Evolutionary conservation across 1,140 invertebrate genomes (phyloP).

Genomic region (Caenorhabditis tropicalis): DNA sequence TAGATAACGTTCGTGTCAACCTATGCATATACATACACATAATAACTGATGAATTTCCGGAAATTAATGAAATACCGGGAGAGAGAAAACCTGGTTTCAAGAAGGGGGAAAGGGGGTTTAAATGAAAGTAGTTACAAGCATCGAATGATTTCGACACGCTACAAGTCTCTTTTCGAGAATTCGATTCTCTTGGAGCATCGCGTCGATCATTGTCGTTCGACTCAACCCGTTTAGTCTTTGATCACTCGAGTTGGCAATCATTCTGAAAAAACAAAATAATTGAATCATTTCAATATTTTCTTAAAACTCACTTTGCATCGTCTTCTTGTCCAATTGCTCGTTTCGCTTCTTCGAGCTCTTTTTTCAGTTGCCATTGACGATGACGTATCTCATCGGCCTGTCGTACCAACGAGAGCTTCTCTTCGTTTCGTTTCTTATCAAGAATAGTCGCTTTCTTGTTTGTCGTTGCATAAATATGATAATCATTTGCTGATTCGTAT

Average conservation of each 20-base stretch:
- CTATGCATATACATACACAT: neutral
- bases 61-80: slow-evolving; percentile 22
- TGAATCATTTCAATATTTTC: neutral
- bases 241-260: slow-evolving; percentile 5
- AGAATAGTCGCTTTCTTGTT: slow-evolving; percentile 10
- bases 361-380: slow-evolving; percentile 13
- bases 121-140: slow-evolving; percentile 54
- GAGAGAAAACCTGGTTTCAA: neutral
- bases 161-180: slow-evolving; percentile 52
- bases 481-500: slow-evolving; percentile 47
- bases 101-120: neutral
- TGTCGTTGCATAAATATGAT: slow-evolving; percentile 37
- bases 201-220: slow-evolving; percentile 28
- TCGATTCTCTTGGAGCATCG: slow-evolving; percentile 46
- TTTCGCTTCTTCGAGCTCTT: slow-evolving; percentile 37
- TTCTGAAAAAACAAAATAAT: slow-evolving; percentile 3
- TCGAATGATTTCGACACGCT: slow-evolving; percentile 54
- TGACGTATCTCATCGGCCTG: slow-evolving; percentile 34
- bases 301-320: slow-evolving; percentile 33
- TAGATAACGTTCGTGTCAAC: neutral
- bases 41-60: neutral
- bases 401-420: neutral
- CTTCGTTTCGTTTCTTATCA: slow-evolving; percentile 41
- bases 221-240: slow-evolving; percentile 24
- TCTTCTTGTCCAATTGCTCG: slow-evolving; percentile 40